Base-by-base conservation (phyloP, 2,888 invertebrate species). In the Sesia bembeciformis region DNA sequence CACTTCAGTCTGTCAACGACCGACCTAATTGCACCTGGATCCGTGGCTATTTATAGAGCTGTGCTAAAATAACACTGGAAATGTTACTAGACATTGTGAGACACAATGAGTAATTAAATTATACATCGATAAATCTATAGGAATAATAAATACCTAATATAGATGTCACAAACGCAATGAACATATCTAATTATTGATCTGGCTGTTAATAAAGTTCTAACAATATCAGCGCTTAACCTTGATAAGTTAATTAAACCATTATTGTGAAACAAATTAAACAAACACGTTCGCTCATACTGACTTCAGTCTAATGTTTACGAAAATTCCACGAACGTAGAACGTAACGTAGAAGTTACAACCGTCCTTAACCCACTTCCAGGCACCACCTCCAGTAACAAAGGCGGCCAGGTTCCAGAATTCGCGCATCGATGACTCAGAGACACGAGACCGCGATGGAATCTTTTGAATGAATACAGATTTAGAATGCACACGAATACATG, bases 21-120 rank as follows among this genome's bases (percentile, higher is more conserved):
- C 74, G 67, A 57, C 69, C 74, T 72, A 68, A 74, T 77, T 74
- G 66, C 74, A 76, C 77, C 74, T 77, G 76, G 68, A 75, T 71
- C 72, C 71, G 70, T 49, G 51, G 51, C 57, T 57, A 57, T 56
- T 57, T 56, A 56, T 57, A 56, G 46, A 46, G 46, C 23, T n/a
- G n/a, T 23, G 23, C 46, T 46, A 46, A 46, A 46, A 46, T 46
- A 46, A 46, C 46, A 46, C 46, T 46, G 46, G 46, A 46, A 46
- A 23, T 23, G 23, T 23, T 23, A 23, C 23, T 23, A 23, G 23
- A 23, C 23, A 23, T 23, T 2, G 23, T 23, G 23, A 23, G 23
- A 23, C 23, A 23, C 23, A 23, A 23, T 23, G 23, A 23, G 23
- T 23, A 23, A 23, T 23, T 23, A 23, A 23, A 23, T 23, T 23